phyloP scores from a whole-genome alignment of 1,140 invertebrate species.

The Bombus confusus region DNA sequence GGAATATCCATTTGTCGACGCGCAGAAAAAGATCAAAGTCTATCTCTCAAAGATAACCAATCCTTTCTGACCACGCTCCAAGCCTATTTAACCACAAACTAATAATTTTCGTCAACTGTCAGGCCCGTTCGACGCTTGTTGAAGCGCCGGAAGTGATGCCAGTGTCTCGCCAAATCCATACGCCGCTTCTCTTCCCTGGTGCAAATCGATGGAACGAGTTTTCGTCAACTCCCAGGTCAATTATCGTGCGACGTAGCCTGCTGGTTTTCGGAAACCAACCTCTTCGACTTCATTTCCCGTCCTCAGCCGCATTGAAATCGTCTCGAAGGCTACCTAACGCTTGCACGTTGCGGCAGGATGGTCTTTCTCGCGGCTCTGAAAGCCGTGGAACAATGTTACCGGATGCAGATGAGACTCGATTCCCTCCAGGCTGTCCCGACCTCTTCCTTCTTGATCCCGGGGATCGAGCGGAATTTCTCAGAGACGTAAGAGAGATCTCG shows the following conservation, averaged over 20 bases:
- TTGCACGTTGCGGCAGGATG: conserved; percentile 37
- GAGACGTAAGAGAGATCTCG: neutral
- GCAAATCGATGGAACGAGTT: conserved; percentile 25
- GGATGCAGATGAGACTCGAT: conserved; percentile 68
- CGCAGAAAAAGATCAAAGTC: neutral
- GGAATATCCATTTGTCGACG: too few species aligned
- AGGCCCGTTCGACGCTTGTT: neutral
- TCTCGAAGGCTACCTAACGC: neutral
- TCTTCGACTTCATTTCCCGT: conserved; percentile 63
- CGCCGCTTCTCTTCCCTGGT: neutral
- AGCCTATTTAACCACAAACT: neutral
- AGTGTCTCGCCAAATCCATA: neutral
- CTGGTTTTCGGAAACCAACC: conserved; percentile 55
- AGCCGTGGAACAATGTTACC: conserved; percentile 66
- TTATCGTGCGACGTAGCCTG: conserved; percentile 52
- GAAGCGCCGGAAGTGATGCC: conserved; percentile 15
- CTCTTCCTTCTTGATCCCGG: conserved; percentile 40
- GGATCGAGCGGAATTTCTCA: conserved; percentile 34
- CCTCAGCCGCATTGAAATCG: conserved; percentile 56
- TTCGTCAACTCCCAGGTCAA: conserved; percentile 56
- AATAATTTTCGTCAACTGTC: neutral
- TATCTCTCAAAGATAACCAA: neutral
- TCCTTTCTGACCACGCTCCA: neutral
- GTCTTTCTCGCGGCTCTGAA: conserved; percentile 47
- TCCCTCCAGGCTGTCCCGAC: conserved; percentile 42